Evolutionary conservation across 2,113 vertebrate genomes (phyloP).

Genomic region (Nesoenas mayeri): DNA sequence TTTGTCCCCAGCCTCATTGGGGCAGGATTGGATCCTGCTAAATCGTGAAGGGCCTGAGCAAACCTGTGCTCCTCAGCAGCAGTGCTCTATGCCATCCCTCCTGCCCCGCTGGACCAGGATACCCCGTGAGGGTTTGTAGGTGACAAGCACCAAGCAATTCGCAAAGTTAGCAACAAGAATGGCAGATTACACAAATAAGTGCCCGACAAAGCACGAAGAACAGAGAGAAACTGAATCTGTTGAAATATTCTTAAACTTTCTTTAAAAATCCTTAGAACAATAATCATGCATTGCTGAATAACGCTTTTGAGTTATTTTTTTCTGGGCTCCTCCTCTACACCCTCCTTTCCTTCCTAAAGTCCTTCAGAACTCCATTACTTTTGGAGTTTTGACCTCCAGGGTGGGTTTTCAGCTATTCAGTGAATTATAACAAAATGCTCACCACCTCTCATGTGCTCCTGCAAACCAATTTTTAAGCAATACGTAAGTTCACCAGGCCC

Average conservation of each 20-base stretch:
- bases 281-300: neutral
- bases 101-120: fast-evolving
- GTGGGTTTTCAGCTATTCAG: neutral
- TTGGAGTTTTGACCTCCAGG: neutral
- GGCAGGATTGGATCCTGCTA: neutral
- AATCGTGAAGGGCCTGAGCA: neutral
- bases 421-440: neutral
- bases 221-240: neutral
- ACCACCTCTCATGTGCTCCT: neutral
- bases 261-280: neutral
- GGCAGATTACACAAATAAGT: neutral
- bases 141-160: neutral
- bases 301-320: neutral
- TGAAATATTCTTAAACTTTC: neutral
- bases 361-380: neutral
- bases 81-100: neutral
- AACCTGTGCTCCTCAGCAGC: neutral
- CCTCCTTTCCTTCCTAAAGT: neutral
- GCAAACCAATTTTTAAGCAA: neutral
- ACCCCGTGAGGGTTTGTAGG: neutral
- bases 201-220: neutral
- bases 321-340: neutral
- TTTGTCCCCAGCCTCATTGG: fast-evolving
- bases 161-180: neutral
- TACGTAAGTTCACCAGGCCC: fast-evolving